These are phyloP conservation scores for Deroplatys truncata DNA, from an alignment of 2,888 invertebrate genomes.

Conservation along the genomic window DNA sequence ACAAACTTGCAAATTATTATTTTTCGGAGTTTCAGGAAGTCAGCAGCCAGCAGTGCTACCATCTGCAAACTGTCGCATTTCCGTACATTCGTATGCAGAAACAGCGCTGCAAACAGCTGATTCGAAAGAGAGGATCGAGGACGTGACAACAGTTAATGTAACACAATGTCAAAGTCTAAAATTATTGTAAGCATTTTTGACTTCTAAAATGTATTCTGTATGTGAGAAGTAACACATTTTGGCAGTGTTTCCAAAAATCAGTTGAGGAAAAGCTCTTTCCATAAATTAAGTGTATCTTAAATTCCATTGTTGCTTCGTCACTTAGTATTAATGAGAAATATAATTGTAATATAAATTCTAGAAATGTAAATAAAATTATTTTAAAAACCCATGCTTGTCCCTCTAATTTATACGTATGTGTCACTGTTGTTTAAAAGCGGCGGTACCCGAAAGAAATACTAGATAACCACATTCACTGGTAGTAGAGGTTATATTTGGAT, in stretches of 20 bases:
- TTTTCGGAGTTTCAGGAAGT: neutral
- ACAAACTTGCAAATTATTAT: neutral
- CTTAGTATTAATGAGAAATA: neutral
- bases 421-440: neutral
- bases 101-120: constrained; percentile 29
- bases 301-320: constrained; percentile 32
- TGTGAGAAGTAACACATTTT: neutral
- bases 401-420: neutral
- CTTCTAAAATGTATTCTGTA: neutral
- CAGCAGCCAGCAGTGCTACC: neutral
- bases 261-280: neutral
- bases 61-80: constrained; percentile 9
- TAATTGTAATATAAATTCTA: neutral
- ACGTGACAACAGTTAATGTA: constrained; percentile 38
- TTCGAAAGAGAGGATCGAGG: constrained; percentile 39
- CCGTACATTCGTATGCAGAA: constrained; percentile 14
- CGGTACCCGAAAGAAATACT: neutral
- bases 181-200: constrained; percentile 44
- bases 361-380: neutral
- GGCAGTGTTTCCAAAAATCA: neutral
- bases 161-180: constrained; percentile 46
- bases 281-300: neutral
- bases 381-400: neutral
- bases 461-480: neutral
- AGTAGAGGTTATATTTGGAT: neutral